Base-by-base conservation (phyloP, 2,113 vertebrate species). In the Zapornia atra region DNA sequence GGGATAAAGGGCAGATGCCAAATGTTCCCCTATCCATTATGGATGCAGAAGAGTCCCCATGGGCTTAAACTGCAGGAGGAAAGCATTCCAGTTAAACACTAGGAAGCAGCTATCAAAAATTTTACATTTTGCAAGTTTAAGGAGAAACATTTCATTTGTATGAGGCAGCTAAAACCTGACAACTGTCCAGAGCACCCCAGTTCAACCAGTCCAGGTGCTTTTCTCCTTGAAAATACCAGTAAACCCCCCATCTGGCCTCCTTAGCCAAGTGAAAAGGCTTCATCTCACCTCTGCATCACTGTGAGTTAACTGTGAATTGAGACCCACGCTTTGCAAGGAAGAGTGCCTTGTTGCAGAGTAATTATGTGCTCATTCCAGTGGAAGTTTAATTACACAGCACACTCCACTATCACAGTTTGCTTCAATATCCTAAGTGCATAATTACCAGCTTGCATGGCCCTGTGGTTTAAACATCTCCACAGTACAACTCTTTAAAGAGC, bases 361-460 rank as follows among this genome's bases (percentile, higher is more conserved):
- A 97, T 94, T 96, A 92, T 18, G 2, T 73, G 85, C 80, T 95
- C 72, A 2, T 94, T 93, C 82, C 0, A 0, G 53, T 93, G 92
- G 71, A 93, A 84, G 88, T 88, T 97, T 96, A 97, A 95, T 94
- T 97, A 95, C 85, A 81, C 60, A 57, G 79, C 69, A 33, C 57
- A 34, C 70, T 92, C 38, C 36, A 10, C 68, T 70, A 31, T 36
- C 81, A 61, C 77, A 54, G 50, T 89, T 63, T 85, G 72, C 69
- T 90, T 72, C 81, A 73, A 66, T 84, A 92, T 96, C 84, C 73
- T 91, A 87, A 91, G 73, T 86, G 75, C 68, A 56, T 92, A 89
- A 92, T 93, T 94, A 88, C 48, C 77, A 83, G 78, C 40, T 92
- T 79, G 28, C 40, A 9, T 81, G 78, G 75, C 87, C 90, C 93